Evolutionary conservation across 2,797 vertebrate genomes (phyloP).

Genomic region (Macropus fuliginosus): DNA sequence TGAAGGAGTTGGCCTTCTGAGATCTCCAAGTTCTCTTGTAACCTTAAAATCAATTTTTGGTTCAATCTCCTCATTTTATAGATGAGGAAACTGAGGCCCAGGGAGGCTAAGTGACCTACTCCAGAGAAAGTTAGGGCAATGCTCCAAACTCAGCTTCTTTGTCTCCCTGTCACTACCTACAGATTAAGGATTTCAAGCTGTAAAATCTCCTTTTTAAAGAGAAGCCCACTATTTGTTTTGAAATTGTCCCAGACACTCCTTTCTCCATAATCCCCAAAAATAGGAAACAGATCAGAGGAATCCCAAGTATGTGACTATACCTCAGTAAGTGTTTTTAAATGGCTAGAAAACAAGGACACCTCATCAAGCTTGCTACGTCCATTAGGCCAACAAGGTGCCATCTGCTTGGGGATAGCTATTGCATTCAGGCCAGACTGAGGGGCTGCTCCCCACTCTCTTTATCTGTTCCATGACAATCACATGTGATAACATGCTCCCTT

Average conservation of each 20-base stretch:
- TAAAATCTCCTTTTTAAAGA: constrained; percentile 18
- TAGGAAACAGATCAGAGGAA: background rate
- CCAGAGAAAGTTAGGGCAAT: background rate
- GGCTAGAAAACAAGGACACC: background rate
- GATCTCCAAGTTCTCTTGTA: background rate
- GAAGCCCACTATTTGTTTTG: constrained; percentile 24
- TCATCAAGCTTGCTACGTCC: background rate
- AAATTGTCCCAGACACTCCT: constrained; percentile 35
- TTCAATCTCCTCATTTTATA: background rate
- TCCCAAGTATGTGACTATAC: accelerated
- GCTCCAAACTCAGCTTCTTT: background rate
- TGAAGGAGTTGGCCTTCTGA: background rate
- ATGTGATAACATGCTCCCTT: background rate
- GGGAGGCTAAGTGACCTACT: background rate
- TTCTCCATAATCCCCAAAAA: constrained; percentile 6
- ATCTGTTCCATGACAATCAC: background rate
- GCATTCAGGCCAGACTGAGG: background rate
- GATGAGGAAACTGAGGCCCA: background rate
- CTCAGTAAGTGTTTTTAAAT: background rate
- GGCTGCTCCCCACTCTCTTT: background rate
- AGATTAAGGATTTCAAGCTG: background rate
- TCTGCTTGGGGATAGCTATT: background rate
- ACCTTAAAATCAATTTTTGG: background rate
- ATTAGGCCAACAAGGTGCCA: background rate
- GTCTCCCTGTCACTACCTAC: background rate